A percentile compares a stretch with the other conserved stretches of the same genome.
phyloP scores from a whole-genome alignment of 2,113 vertebrate genomes.

The Phalacrocorax pelagicus region DNA sequence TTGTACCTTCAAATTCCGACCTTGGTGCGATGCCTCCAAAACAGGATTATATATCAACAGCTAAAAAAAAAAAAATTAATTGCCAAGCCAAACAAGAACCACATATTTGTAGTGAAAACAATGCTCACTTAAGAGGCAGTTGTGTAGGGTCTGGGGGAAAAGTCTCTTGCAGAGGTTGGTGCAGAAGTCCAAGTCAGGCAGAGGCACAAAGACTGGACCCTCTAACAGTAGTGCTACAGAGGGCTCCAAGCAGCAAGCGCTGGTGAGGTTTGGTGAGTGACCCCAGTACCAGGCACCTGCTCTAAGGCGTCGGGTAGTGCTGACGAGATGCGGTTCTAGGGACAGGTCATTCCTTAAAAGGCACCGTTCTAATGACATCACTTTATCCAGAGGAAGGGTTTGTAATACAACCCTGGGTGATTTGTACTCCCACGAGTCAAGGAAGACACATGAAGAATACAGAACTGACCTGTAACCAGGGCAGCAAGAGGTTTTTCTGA shows the following conservation, averaged over 20 bases:
- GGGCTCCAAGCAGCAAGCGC: neutral
- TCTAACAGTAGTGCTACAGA: accelerated
- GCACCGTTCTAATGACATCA: neutral
- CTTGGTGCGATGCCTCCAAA: neutral
- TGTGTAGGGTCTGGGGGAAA: neutral
- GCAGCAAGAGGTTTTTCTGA: neutral
- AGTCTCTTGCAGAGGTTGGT: neutral
- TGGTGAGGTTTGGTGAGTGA: too few relatives aligned
- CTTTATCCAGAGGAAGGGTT: neutral
- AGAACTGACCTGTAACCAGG: neutral
- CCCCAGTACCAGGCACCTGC: neutral
- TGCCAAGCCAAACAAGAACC: neutral
- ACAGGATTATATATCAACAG: neutral
- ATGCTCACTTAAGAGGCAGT: neutral
- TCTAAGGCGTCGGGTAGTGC: neutral
- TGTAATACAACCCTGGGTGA: neutral
- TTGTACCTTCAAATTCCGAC: neutral
- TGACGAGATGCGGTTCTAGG: neutral
- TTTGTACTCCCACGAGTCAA: neutral
- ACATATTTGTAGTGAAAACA: neutral
- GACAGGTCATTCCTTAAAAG: neutral
- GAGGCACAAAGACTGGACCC: neutral
- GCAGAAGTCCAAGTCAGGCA: neutral
- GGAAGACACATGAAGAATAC: neutral
- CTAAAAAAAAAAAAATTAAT: neutral